Percentiles rank a stretch among this genome's conserved stretches.
phyloP scores from a whole-genome alignment of 1,140 invertebrate species.

The Mycetomoellerius zeteki region DNA sequence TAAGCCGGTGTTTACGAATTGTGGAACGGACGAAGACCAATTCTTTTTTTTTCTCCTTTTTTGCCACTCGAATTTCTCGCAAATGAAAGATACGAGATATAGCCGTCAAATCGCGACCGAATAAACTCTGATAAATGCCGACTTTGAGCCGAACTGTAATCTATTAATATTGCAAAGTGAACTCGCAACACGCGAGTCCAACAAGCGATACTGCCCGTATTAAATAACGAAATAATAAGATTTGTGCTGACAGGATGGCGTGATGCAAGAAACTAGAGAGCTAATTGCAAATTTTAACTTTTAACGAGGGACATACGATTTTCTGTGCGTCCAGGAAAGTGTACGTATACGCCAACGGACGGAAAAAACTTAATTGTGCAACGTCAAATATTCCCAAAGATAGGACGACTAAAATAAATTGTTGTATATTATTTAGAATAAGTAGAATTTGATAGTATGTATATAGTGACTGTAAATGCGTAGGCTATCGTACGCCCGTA shows the following conservation, averaged over 20 bases:
- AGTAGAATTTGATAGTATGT: constrained; percentile 82
- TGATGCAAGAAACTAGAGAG: not conserved
- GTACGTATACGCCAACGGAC: not conserved
- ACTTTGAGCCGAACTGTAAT: constrained; percentile 17
- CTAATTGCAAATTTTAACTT: constrained; percentile 12
- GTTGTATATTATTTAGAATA: constrained; percentile 81
- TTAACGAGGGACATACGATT: not conserved
- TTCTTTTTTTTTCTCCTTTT: constrained; percentile 1
- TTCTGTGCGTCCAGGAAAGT: not conserved
- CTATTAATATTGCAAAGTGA: constrained; percentile 17
- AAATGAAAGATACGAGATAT: not conserved
- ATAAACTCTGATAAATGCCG: not conserved
- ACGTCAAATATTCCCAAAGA: constrained; percentile 50
- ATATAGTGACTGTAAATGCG: constrained; percentile 84
- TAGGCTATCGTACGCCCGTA: constrained; percentile 75
- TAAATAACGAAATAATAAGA: constrained; percentile 53
- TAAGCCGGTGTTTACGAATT: constrained; percentile 53
- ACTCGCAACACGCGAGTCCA: not conserved
- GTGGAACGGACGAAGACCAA: constrained; percentile 62
- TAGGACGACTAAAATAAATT: constrained; percentile 71
- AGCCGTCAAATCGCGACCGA: not conserved
- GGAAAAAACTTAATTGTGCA: constrained; percentile 40
- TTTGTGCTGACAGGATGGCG: not conserved
- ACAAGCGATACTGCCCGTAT: not conserved
- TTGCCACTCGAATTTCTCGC: constrained; percentile 1